Base-by-base conservation (phyloP, 2,113 vertebrate species). In the Caloenas nicobarica region DNA sequence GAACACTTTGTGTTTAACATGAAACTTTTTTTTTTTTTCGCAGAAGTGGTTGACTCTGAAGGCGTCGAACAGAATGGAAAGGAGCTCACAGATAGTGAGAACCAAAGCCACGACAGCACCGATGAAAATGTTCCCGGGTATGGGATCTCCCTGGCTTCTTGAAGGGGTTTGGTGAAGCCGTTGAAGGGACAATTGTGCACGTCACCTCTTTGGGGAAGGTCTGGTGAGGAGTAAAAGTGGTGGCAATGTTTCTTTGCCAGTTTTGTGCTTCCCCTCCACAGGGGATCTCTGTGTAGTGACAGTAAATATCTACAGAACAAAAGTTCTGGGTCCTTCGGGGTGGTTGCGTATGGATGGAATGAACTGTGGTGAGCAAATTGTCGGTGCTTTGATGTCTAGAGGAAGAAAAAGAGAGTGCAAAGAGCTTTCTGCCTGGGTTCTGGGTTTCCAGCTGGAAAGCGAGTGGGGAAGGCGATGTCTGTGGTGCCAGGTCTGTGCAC, bases 11-110 rank as follows among this genome's bases (percentile, higher is more conserved):
- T 70, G 42, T 88, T 83, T 86, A 88, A 62, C n/a, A 31, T 56
- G 54, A 86, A 81, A 51, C 81, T 57, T 64, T 60, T 11, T 36
- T 48, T 66, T 64, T 60, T 11, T 36, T 48, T 56, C 58, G 10
- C 78, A 97, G 97, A 97, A 93, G 58, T 15, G 6, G 91, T 83
- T 76, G 86, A 68, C 50, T 78, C 84, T 29, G 96, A 98, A 50
- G 56, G 64, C 18, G 25, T 88, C 26, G 95, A 86, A 54, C 94
- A 97, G 77, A 96, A 98, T 91, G 97, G 96, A 36, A 97, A 92
- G 72, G 94, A 95, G 76, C 57, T 81, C 11, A 73, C 46, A 29
- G 85, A 48, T 56, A 81, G 85, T 69, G 94, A 95, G 57, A 93
- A 56, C 87, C 40, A 24, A 44, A 46, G 80, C 79, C 81, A 69